Evolutionary conservation across 2,797 vertebrate species (phyloP).

Genomic region (Manis javanica): DNA sequence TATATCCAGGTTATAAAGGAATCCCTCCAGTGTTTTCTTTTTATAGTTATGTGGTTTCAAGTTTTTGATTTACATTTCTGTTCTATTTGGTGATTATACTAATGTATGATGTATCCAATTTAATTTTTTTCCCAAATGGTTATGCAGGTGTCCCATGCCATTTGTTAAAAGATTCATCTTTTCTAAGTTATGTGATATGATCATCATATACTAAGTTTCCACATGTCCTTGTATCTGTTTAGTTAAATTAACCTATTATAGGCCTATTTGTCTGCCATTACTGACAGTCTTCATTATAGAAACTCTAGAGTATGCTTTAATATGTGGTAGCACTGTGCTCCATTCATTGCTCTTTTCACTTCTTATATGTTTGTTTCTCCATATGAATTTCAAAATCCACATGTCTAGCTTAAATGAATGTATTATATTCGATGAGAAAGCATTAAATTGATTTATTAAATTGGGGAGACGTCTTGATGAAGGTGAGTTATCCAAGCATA

Average conservation of each 20-base stretch:
- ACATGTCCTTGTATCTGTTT: background rate
- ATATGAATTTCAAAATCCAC: background rate
- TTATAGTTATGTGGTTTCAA: background rate
- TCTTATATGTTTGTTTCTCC: background rate
- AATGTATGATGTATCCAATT: background rate
- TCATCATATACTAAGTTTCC: background rate
- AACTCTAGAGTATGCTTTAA: slow-evolving; percentile 17
- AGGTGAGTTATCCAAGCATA: background rate
- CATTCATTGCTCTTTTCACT: background rate
- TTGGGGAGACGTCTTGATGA: background rate
- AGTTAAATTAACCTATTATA: background rate
- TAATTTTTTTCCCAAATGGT: background rate
- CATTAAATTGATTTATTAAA: background rate
- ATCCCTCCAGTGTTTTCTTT: background rate
- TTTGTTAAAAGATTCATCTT: background rate
- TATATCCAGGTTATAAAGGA: background rate
- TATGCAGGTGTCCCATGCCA: background rate
- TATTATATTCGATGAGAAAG: background rate
- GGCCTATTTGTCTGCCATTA: background rate
- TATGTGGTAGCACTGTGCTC: background rate
- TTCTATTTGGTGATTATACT: background rate
- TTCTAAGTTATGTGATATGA: background rate
- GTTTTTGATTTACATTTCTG: background rate
- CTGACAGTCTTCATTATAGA: background rate
- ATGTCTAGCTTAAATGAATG: background rate